Evolutionary conservation across 2,113 vertebrate species (phyloP).

Genomic region (Dendropsophus ebraccatus): DNA sequence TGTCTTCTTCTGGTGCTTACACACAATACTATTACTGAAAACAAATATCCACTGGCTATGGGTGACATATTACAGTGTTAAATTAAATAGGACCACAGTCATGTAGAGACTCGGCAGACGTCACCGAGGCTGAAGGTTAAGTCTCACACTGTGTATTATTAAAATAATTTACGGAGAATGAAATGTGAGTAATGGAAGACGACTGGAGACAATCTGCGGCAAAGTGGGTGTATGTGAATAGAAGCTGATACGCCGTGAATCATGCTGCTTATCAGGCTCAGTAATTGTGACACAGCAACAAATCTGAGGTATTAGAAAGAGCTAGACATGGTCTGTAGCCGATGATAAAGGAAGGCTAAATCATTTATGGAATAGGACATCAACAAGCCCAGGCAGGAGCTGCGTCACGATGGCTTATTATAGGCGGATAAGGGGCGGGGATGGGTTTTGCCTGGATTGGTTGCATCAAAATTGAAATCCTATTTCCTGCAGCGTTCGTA

Average conservation of each 20-base stretch:
- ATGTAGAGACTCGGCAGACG: background rate
- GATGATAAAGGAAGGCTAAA: slow-evolving; percentile 6
- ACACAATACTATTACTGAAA: background rate
- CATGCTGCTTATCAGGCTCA: background rate
- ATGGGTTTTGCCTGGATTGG: background rate
- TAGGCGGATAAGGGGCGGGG: background rate
- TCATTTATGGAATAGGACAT: background rate
- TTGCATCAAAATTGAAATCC: background rate
- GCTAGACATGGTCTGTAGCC: background rate
- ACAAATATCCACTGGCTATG: background rate
- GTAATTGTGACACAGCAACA: slow-evolving; percentile 21
- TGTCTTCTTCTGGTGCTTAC: background rate
- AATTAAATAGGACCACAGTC: background rate
- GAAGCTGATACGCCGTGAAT: background rate
- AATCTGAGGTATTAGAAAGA: background rate
- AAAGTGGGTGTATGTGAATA: slow-evolving; percentile 21
- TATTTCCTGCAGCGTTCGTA: background rate
- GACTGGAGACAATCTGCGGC: background rate
- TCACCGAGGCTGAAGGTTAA: background rate
- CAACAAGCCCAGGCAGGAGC: background rate
- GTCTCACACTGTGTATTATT: background rate
- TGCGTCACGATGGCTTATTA: background rate
- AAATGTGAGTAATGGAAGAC: background rate
- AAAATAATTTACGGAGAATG: background rate
- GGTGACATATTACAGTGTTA: background rate